These are phyloP conservation scores for Drosophila rufa DNA, from an alignment of 1,140 invertebrate species.

Conservation along the genomic window DNA sequence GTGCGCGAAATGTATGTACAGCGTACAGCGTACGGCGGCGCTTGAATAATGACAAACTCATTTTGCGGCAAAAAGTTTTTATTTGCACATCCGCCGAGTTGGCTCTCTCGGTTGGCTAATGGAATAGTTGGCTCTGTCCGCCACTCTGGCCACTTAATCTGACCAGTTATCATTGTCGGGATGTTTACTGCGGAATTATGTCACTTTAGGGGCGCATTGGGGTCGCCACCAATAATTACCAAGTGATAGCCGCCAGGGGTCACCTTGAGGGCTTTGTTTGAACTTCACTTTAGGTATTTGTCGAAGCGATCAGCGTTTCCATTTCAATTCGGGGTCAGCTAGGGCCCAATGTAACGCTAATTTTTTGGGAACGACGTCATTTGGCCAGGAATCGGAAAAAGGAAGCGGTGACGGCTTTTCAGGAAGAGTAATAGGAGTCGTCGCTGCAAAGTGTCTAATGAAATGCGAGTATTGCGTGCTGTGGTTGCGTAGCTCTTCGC, in stretches of 20 bases:
- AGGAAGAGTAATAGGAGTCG: constrained; percentile 79
- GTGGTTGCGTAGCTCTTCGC: constrained; percentile 77
- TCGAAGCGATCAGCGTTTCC: neutral
- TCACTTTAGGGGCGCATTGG: neutral
- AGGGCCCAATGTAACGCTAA: constrained; percentile 36
- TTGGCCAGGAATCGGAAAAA: constrained; percentile 6
- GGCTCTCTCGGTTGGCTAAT: constrained; percentile 25
- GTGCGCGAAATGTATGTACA: constrained; percentile 63
- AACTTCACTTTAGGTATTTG: constrained; percentile 5
- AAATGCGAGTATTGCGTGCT: constrained; percentile 82
- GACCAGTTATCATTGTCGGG: constrained; percentile 5
- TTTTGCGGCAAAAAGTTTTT: constrained; percentile 67
- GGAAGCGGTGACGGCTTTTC: constrained; percentile 21
- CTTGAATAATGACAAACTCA: constrained; percentile 78
- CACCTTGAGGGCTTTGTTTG: constrained; percentile 16
- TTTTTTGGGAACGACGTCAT: constrained; percentile 49
- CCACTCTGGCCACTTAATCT: constrained; percentile 34
- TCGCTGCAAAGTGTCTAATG: constrained; percentile 82
- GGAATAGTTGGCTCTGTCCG: constrained; percentile 31
- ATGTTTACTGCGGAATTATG: constrained; percentile 32
- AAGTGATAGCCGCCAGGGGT: neutral
- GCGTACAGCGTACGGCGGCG: constrained; percentile 13
- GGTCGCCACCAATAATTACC: constrained; percentile 8
- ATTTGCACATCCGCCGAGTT: constrained; percentile 54
- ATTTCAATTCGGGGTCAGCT: constrained; percentile 23